These are phyloP conservation scores for Cichladusa arquata DNA, from an alignment of 2,113 vertebrate genomes.

Conservation along the genomic window DNA sequence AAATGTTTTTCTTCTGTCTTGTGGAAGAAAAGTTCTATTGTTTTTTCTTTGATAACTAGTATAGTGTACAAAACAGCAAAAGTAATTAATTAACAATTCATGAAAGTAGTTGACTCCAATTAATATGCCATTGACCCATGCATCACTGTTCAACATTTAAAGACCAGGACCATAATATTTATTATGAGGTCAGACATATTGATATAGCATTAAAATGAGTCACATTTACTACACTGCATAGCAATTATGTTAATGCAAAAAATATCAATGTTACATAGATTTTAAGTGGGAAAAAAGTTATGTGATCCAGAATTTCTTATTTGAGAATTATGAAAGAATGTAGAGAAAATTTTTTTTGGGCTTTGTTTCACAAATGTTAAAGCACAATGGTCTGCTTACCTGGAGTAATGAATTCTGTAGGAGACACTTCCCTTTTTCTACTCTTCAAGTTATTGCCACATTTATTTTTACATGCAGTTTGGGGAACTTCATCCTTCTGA, in stretches of 20 bases:
- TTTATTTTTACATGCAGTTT: neutral
- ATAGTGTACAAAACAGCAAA: slow-evolving; percentile 47
- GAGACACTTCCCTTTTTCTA: neutral
- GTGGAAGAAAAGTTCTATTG: neutral
- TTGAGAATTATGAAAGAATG: neutral
- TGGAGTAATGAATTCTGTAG: neutral
- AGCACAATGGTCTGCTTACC: neutral
- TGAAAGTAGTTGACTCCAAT: slow-evolving; percentile 62
- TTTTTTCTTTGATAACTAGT: slow-evolving; percentile 38
- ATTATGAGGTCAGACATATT: slow-evolving; percentile 66
- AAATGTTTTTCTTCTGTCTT: neutral
- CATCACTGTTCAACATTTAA: slow-evolving; percentile 56
- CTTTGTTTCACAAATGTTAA: neutral
- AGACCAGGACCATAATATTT: slow-evolving; percentile 55
- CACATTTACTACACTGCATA: slow-evolving; percentile 52
- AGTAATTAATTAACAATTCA: slow-evolving; percentile 74
- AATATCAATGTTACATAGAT: neutral
- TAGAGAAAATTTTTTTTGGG: neutral
- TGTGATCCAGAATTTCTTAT: neutral
- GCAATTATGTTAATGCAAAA: slow-evolving; percentile 43
- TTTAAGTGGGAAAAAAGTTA: neutral
- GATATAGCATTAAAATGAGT: slow-evolving; percentile 68
- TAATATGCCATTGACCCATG: slow-evolving; percentile 65
- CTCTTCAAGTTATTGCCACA: neutral
- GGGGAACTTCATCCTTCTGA: neutral